A percentile compares a stretch with the other conserved stretches of the same genome.
Evolutionary conservation across 2,888 invertebrate species (phyloP).

Genomic region (Patella pellucida): DNA sequence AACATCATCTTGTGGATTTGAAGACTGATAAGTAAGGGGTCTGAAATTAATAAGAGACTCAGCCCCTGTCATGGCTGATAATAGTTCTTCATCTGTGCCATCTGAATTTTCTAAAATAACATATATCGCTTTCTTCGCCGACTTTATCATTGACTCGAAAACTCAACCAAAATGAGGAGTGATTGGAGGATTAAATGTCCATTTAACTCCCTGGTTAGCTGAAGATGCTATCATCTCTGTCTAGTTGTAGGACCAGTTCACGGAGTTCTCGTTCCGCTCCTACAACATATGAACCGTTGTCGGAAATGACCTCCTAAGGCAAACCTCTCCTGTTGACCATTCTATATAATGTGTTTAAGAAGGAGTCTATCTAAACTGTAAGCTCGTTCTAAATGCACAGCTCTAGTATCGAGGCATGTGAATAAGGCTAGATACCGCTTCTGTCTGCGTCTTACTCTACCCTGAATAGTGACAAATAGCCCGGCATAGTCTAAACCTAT

Average conservation of each 20-base stretch:
- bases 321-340: conserved; percentile 31
- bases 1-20: conserved; percentile 24
- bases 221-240: background rate
- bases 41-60: conserved; percentile 33
- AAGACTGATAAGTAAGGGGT: conserved; percentile 28
- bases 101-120: conserved; percentile 23
- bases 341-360: conserved; percentile 35
- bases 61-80: conserved; percentile 32
- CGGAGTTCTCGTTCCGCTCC: conserved; percentile 28
- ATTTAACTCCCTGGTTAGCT: conserved; percentile 9
- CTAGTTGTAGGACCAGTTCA: conserved; percentile 19
- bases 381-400: conserved; percentile 38
- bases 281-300: conserved; percentile 39
- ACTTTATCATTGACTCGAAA: conserved; percentile 37
- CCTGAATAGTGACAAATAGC: conserved; percentile 39
- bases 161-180: conserved; percentile 33
- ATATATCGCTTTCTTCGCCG: conserved; percentile 25
- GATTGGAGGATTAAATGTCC: background rate
- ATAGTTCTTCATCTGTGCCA: conserved; percentile 33
- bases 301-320: conserved; percentile 27
- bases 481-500: conserved; percentile 38
- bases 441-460: conserved; percentile 30
- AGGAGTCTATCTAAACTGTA: conserved; percentile 34
- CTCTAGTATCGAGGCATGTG: conserved; percentile 36
- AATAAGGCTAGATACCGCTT: conserved; percentile 38